phyloP scores from a whole-genome alignment of 2,888 invertebrate species.

The Marronus borbonicus region DNA sequence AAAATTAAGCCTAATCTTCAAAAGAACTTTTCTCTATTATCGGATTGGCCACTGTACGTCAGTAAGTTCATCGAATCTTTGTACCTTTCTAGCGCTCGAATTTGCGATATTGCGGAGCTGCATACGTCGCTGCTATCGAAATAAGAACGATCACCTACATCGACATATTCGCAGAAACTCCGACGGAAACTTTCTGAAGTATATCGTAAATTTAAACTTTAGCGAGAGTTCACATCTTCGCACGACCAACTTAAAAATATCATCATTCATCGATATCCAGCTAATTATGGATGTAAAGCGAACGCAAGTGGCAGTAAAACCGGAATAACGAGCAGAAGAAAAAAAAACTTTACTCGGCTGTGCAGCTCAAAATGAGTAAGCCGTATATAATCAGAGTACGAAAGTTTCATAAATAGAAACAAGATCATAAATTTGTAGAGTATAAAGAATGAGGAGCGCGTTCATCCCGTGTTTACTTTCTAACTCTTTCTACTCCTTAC shows the following conservation, averaged over 20 bases:
- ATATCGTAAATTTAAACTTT: too few relatives aligned
- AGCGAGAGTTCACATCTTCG: background rate
- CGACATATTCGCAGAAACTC: too few relatives aligned
- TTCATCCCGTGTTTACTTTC: constrained; percentile 41
- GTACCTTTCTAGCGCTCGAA: too few relatives aligned
- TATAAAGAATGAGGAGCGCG: constrained; percentile 1
- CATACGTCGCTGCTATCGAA: too few relatives aligned
- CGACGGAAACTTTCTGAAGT: too few relatives aligned
- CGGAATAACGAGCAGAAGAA: background rate
- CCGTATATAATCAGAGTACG: background rate
- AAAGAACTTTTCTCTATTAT: too few relatives aligned
- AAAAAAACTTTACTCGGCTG: background rate
- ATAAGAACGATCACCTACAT: too few relatives aligned
- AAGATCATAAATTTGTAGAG: constrained; percentile 21
- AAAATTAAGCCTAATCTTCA: too few relatives aligned
- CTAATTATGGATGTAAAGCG: constrained; percentile 4
- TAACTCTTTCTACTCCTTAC: constrained; percentile 5
- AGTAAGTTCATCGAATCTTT: too few relatives aligned
- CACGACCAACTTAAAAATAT: background rate
- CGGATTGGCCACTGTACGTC: too few relatives aligned
- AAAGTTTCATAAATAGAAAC: constrained; percentile 28
- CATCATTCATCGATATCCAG: constrained; percentile 9
- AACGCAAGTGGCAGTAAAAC: constrained; percentile 28
- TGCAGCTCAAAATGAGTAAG: constrained; percentile 9
- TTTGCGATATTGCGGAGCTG: too few relatives aligned